These are phyloP conservation scores for Tragelaphus eurycerus DNA, from an alignment of 2,797 vertebrate species.

Conservation along the genomic window DNA sequence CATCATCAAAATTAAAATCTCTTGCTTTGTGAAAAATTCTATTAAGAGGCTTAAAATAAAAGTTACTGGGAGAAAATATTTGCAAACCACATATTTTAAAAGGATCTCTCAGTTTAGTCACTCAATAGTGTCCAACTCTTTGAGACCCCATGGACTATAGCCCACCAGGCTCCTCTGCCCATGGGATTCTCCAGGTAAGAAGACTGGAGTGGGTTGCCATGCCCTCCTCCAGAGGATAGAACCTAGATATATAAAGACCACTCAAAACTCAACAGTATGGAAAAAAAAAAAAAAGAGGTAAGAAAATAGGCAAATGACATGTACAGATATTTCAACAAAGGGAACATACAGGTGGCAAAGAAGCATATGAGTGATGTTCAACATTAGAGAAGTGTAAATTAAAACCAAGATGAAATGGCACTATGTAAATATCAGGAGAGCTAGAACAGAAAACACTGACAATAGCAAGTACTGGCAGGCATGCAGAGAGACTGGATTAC, in stretches of 20 bases:
- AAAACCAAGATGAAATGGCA: background rate
- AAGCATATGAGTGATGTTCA: background rate
- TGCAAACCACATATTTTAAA: background rate
- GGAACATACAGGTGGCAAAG: background rate
- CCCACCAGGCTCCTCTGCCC: background rate
- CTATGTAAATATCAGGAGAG: background rate
- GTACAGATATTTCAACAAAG: background rate
- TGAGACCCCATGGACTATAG: background rate
- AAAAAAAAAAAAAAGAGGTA: background rate
- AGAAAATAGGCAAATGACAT: background rate
- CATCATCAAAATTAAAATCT: background rate
- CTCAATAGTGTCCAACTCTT: background rate
- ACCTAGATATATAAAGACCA: background rate
- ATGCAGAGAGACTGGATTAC: background rate
- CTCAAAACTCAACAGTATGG: background rate
- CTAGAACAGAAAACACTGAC: background rate
- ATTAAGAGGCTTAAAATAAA: background rate
- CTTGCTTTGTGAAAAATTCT: background rate
- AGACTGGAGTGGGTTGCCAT: background rate
- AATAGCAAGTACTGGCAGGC: background rate
- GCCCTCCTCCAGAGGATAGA: background rate
- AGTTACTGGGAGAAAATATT: background rate
- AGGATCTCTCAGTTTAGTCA: background rate
- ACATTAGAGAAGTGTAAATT: background rate
- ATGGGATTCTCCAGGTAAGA: background rate